These are phyloP conservation scores for Crotalus horridus DNA, from an alignment of 2,113 vertebrate genomes.

Conservation along the genomic window DNA sequence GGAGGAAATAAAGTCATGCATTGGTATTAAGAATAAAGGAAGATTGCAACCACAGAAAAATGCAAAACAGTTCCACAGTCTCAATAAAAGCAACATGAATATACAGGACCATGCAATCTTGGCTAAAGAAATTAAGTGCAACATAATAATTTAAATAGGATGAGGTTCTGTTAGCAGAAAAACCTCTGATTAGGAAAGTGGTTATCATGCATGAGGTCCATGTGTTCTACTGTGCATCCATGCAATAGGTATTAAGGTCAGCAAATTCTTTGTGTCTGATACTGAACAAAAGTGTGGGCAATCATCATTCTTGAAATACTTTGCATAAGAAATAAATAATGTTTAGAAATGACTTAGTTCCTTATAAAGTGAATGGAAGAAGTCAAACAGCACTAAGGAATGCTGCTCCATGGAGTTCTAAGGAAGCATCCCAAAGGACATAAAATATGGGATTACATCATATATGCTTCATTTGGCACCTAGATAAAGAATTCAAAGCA, in stretches of 20 bases:
- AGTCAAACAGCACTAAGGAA: not conserved
- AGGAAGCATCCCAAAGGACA: not conserved
- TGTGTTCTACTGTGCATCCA: not conserved
- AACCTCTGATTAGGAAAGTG: not conserved
- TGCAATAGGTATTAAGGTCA: not conserved
- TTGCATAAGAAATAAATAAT: not conserved
- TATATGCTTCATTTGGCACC: not conserved
- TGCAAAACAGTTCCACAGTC: slow-evolving; percentile 54
- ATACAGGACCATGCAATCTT: slow-evolving; percentile 37
- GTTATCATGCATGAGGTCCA: not conserved
- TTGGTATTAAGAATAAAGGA: slow-evolving; percentile 52
- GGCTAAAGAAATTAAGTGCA: slow-evolving; percentile 47
- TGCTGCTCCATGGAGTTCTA: not conserved
- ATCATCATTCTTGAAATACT: not conserved
- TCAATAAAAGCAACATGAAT: slow-evolving; percentile 44
- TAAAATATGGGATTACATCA: not conserved
- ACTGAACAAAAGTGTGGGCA: not conserved
- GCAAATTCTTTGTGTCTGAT: not conserved
- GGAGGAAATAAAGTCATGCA: slow-evolving; percentile 50
- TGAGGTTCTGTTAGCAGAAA: not conserved
- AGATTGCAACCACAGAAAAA: slow-evolving; percentile 41
- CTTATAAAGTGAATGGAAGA: not conserved
- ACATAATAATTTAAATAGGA: not conserved
- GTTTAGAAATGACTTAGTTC: not conserved
- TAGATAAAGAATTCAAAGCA: not conserved